Percentiles rank a stretch among this genome's conserved stretches.
Conservation (phyloP, 2,113 vertebrate species). For the Cyprinodon brontotheroides region DNA sequence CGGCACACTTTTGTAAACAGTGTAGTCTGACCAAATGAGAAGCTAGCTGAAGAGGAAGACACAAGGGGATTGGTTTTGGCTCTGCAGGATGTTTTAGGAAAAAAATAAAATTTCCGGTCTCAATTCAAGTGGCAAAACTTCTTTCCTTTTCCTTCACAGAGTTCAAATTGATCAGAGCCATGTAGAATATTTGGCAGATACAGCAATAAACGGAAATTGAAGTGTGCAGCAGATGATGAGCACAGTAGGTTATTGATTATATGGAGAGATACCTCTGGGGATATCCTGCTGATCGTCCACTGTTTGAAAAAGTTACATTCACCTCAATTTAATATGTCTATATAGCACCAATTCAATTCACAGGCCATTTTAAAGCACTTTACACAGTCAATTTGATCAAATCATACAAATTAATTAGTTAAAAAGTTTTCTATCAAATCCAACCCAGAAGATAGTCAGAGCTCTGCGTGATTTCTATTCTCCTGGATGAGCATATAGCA, state of each 20-base stretch:
- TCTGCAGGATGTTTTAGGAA: neutral
- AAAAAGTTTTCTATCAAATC: no score
- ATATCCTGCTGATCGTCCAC: slow-evolving; percentile 5
- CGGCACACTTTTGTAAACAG: neutral
- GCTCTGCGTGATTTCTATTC: no score
- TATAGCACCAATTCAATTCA: no score
- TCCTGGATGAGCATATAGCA: no score
- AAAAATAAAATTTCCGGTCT: slow-evolving; percentile 37
- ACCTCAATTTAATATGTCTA: no score
- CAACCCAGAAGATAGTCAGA: no score
- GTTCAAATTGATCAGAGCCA: slow-evolving; percentile 40
- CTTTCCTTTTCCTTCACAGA: slow-evolving; percentile 8
- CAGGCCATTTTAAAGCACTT: no score
- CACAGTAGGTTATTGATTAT: slow-evolving; percentile 28
- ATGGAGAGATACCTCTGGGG: slow-evolving; percentile 1
- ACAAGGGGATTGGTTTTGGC: neutral
- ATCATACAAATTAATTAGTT: no score
- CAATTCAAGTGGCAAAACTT: slow-evolving; percentile 27
- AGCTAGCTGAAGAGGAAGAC: slow-evolving; percentile 3
- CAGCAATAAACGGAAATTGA: slow-evolving; percentile 10
- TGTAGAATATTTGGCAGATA: slow-evolving; percentile 8
- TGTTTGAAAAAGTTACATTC: neutral
- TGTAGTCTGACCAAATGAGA: neutral
- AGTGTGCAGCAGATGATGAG: slow-evolving; percentile 18
- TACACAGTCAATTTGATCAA: no score